These are phyloP conservation scores for Cydia strobilella DNA, from an alignment of 1,140 invertebrate genomes.

Conservation along the genomic window DNA sequence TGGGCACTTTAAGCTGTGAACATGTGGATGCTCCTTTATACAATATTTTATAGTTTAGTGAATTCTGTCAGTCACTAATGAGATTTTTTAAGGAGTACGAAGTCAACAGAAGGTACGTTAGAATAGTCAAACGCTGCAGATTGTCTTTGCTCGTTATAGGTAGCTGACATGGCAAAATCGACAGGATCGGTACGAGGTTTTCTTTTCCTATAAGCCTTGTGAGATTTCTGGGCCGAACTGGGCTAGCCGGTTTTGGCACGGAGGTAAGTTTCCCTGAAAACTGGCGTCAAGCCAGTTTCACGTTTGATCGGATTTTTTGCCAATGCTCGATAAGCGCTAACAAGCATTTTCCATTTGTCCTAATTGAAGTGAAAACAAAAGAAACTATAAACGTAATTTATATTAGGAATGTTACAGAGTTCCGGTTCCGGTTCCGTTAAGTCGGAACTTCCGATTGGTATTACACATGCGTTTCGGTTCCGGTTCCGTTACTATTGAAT, in stretches of 20 bases:
- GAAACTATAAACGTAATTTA: not conserved
- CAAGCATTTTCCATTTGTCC: constrained; percentile 24
- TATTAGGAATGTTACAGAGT: too few species aligned
- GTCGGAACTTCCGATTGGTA: too few species aligned
- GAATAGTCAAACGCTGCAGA: not conserved
- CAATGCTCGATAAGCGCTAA: constrained; percentile 6
- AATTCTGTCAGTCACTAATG: not conserved
- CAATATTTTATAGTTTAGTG: not conserved
- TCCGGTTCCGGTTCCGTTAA: too few species aligned
- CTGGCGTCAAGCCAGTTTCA: constrained; percentile 15
- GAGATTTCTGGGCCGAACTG: not conserved
- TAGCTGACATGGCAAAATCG: not conserved
- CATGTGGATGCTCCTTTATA: not conserved
- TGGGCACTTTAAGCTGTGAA: not conserved
- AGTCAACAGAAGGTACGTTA: not conserved
- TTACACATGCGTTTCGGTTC: too few species aligned
- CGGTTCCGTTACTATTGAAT: too few species aligned
- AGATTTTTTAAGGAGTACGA: not conserved
- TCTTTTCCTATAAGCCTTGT: not conserved
- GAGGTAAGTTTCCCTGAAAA: constrained; percentile 21
- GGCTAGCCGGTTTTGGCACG: constrained; percentile 23
- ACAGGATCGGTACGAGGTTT: not conserved
- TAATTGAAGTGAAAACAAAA: constrained; percentile 24
- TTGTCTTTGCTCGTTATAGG: constrained; percentile 4
- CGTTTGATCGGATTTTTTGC: constrained; percentile 24